Evolutionary conservation across 2,888 invertebrate genomes (phyloP).

Genomic region (Trachelus stipa): DNA sequence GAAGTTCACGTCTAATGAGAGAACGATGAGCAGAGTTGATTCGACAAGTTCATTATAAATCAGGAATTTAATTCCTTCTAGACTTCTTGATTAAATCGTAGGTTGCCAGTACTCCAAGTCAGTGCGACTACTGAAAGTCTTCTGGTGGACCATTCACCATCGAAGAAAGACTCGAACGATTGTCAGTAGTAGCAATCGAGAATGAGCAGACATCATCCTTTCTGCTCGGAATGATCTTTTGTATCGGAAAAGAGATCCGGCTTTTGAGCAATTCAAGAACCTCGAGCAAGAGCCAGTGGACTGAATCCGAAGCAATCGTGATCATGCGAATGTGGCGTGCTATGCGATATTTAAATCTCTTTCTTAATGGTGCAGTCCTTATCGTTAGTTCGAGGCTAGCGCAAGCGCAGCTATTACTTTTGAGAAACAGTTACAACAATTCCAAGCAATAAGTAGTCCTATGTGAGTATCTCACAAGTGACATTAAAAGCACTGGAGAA

Average conservation of each 20-base stretch:
- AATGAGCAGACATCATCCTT: too few species aligned
- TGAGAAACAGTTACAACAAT: slow-evolving; percentile 25
- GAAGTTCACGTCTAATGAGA: slow-evolving; percentile 10
- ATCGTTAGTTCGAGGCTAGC: neutral
- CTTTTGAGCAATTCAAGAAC: slow-evolving; percentile 1
- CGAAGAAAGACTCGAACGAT: too few species aligned
- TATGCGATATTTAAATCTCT: slow-evolving; percentile 4
- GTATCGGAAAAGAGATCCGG: neutral
- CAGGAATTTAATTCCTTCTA: too few species aligned
- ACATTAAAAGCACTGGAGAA: neutral
- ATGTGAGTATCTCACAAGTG: neutral
- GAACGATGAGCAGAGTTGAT: too few species aligned
- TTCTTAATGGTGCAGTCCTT: slow-evolving; percentile 1
- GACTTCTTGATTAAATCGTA: too few species aligned
- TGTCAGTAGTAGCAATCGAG: too few species aligned
- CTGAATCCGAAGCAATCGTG: neutral
- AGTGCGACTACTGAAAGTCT: too few species aligned
- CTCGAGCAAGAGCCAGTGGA: slow-evolving; percentile 7
- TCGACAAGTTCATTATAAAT: too few species aligned
- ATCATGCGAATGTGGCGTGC: neutral
- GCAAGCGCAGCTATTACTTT: slow-evolving; percentile 21
- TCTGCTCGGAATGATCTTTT: too few species aligned
- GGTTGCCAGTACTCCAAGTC: too few species aligned
- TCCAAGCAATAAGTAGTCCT: slow-evolving; percentile 5
- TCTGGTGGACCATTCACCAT: too few species aligned